These are phyloP conservation scores for Alitta virens DNA, from an alignment of 2,888 invertebrate species.

Conservation along the genomic window DNA sequence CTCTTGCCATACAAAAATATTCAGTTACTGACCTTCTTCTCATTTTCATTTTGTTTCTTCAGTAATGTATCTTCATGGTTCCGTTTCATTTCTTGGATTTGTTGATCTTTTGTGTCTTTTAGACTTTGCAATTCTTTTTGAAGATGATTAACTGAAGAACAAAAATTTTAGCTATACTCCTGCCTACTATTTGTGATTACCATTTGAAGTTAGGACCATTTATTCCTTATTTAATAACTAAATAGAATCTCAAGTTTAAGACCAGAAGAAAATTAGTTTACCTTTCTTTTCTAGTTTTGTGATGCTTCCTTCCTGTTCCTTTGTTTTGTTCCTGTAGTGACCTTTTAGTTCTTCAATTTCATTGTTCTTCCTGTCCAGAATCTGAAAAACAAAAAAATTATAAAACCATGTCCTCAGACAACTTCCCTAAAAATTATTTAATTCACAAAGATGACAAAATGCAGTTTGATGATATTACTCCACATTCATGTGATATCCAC, in stretches of 20 bases:
- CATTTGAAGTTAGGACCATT: too few relatives aligned
- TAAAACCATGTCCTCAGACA: too few relatives aligned
- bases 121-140: slow-evolving; percentile 44
- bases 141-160: slow-evolving; percentile 40
- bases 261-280: slow-evolving; percentile 19
- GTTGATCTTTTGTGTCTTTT: slow-evolving; percentile 49
- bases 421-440: too few relatives aligned
- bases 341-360: slow-evolving; percentile 54
- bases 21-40: slow-evolving; percentile 46
- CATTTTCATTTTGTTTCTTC: slow-evolving; percentile 44
- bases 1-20: too few relatives aligned
- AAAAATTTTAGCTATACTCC: too few relatives aligned
- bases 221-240: too few relatives aligned
- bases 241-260: not conserved
- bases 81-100: slow-evolving; percentile 46
- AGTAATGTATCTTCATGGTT: slow-evolving; percentile 44
- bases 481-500: too few relatives aligned
- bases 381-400: slow-evolving; percentile 37
- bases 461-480: too few relatives aligned
- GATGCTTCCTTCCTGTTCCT: slow-evolving; percentile 48
- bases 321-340: slow-evolving; percentile 47
- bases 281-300: slow-evolving; percentile 51
- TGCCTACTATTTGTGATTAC: too few relatives aligned
- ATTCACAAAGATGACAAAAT: too few relatives aligned
- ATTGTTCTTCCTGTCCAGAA: slow-evolving; percentile 52